Base-by-base conservation (phyloP, 2,797 vertebrate species). In the Petrocephalus schoutedeni region DNA sequence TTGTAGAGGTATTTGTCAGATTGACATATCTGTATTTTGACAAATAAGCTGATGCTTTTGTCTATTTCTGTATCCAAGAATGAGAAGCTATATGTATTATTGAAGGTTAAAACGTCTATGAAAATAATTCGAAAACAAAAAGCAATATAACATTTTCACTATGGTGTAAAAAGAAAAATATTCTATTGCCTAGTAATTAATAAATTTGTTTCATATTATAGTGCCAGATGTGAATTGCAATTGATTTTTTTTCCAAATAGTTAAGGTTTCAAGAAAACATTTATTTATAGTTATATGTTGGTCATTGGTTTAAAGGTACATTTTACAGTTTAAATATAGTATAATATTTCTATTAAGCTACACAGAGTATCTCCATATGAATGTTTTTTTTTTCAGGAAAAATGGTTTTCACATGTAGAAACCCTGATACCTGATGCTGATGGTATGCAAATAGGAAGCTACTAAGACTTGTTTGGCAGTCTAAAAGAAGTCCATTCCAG, bases 381-480 rank as follows among this genome's bases (percentile, higher is more conserved):
- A 87, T 87, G 87, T 85, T 74, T 89, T 91, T 86, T 80, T 67
- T 90, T 88, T 87, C 92, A 95, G 95, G 93, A 93, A 57, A 86
- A 58, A 49, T 32, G 12, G 41, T 86, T 88, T 64, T 64, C 41
- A 10, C 16, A 82, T 87, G 10, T 45, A 67, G 45, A 87, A 83
- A 84, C n/a, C 32, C 56, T 45, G 41, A 45, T 59, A 28, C 21
- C 36, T 32, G 14, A 58, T 10, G 21, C 41, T 54, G 77, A 28
- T 2, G 53, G 56, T 54, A 89, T 87, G 71, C 93, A 88, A 92
- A 95, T 95, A 94, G 94, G 94, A 91, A 95, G 93, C 90, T 91
- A 94, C 14, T 92, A 95, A 89, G 92, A 94, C 0, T 90, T 93
- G 89, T 94, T 90, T 89, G 92, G 85, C 87, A 91, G 89, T 90